phyloP scores from a whole-genome alignment of 2,113 vertebrate genomes.

The Eonycteris spelaea region DNA sequence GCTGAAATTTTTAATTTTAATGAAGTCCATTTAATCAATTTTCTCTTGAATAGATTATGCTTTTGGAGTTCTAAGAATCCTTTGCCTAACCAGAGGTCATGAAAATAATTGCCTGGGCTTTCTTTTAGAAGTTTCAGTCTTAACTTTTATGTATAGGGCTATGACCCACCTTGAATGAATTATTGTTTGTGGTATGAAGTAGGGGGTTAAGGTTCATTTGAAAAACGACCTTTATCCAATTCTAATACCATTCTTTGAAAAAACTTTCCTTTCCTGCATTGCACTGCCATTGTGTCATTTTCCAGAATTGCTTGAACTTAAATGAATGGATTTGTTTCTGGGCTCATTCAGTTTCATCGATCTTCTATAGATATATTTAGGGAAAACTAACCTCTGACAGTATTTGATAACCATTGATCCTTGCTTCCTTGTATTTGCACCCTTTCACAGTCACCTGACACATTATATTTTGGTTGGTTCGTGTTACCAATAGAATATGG shows the following conservation, averaged over 20 bases:
- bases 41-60: background rate
- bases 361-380: background rate
- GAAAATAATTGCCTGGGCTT: background rate
- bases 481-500: background rate
- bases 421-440: background rate
- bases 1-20: background rate
- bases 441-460: too few relatives aligned
- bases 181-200: background rate
- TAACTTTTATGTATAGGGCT: background rate
- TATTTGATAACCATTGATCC: background rate
- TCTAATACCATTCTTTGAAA: background rate
- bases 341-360: background rate
- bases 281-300: background rate
- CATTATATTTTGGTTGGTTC: background rate
- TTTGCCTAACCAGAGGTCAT: background rate
- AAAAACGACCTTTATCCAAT: background rate
- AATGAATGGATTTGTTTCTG: background rate
- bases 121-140: background rate
- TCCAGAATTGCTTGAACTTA: background rate
- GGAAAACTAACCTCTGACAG: background rate
- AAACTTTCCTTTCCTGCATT: background rate
- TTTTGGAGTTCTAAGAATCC: background rate
- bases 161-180: background rate
- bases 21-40: background rate
- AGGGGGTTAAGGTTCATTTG: background rate